These are phyloP conservation scores for Paraescarpia echinospica DNA, from an alignment of 1,140 invertebrate species.

Conservation along the genomic window DNA sequence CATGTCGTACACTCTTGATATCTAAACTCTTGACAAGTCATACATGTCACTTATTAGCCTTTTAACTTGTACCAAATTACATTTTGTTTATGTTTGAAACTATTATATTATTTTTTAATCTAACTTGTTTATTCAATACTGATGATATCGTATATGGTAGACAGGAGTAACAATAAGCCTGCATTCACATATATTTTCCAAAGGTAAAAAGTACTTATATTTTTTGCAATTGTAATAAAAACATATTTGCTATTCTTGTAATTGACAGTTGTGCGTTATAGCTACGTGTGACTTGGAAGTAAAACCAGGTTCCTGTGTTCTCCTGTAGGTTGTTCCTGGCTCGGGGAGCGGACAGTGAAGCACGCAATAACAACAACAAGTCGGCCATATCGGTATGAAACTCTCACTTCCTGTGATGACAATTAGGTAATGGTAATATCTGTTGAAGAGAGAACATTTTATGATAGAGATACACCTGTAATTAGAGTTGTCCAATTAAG, in stretches of 20 bases:
- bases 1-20: not conserved
- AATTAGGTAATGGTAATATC: no score
- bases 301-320: not conserved
- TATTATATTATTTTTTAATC: no score
- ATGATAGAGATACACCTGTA: no score
- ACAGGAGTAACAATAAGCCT: not conserved
- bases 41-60: no score
- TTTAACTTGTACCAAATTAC: no score
- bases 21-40: no score
- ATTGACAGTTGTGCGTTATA: not conserved
- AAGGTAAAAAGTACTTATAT: not conserved
- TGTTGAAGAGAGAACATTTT: no score
- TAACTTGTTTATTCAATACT: no score
- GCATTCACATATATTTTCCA: not conserved
- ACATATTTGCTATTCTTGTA: not conserved
- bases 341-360: conserved; percentile 74
- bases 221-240: not conserved
- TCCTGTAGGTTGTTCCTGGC: conserved; percentile 63
- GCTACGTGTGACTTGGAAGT: not conserved
- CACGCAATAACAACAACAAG: conserved; percentile 75
- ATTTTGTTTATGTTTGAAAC: no score
- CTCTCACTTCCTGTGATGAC: not conserved
- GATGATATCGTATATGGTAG: not conserved
- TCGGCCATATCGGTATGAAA: conserved; percentile 73
- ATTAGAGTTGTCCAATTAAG: no score